These are phyloP conservation scores for Phrynocephalus forsythii DNA, from an alignment of 2,797 vertebrate species.

Conservation along the genomic window DNA sequence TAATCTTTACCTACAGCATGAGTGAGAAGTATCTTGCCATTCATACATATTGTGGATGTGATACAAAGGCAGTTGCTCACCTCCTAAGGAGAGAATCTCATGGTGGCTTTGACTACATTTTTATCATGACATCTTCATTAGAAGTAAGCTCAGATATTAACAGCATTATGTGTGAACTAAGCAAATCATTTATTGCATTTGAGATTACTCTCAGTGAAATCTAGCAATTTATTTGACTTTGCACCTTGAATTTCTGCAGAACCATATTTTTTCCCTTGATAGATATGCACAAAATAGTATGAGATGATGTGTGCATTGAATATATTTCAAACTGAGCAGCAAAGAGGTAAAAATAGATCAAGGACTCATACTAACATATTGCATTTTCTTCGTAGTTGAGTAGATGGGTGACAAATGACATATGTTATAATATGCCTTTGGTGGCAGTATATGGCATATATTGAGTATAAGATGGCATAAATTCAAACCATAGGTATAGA, in stretches of 20 bases:
- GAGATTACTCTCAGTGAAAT: constrained; percentile 54
- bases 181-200: constrained; percentile 23
- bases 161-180: constrained; percentile 11
- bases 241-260: constrained; percentile 47
- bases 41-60: not conserved
- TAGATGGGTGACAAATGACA: not conserved
- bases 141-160: constrained; percentile 13
- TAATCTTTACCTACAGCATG: not conserved
- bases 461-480: not conserved
- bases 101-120: not conserved
- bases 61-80: not conserved
- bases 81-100: not conserved
- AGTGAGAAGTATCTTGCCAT: not conserved
- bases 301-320: not conserved
- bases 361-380: constrained; percentile 35
- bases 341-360: constrained; percentile 51
- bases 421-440: not conserved
- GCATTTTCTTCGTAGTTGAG: not conserved
- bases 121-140: constrained; percentile 1
- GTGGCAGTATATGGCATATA: constrained; percentile 23
- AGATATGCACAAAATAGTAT: constrained; percentile 27
- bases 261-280: constrained; percentile 29
- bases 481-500: constrained; percentile 28
- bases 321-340: constrained; percentile 21
- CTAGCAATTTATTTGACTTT: constrained; percentile 31